These are phyloP conservation scores for Hypercompe scribonia DNA, from an alignment of 2,888 invertebrate species.

Conservation along the genomic window DNA sequence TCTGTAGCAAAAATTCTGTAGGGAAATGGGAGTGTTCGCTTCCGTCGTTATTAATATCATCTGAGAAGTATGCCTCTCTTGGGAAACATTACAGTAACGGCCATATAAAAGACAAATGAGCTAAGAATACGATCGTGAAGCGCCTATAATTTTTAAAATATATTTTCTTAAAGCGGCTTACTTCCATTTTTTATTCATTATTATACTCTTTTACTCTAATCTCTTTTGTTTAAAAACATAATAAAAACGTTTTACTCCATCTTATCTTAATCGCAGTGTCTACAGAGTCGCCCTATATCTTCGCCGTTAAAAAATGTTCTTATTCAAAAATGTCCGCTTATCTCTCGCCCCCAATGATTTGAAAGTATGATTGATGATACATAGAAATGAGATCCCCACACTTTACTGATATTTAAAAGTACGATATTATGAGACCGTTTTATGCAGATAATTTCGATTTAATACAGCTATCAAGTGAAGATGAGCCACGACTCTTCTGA, in stretches of 20 bases:
- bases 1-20: slow-evolving; percentile 47
- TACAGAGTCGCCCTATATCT: slow-evolving; percentile 55
- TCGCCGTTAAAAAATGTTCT: slow-evolving; percentile 60
- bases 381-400: slow-evolving; percentile 61
- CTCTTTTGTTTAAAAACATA: slow-evolving; percentile 58
- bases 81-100: slow-evolving; percentile 70
- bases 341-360: slow-evolving; percentile 65
- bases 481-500: slow-evolving; percentile 16
- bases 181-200: slow-evolving; percentile 49
- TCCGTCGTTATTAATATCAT: slow-evolving; percentile 69
- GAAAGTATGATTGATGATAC: slow-evolving; percentile 74
- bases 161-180: slow-evolving; percentile 54
- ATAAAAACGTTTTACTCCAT: slow-evolving; percentile 58
- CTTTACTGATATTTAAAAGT: slow-evolving; percentile 64
- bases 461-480: slow-evolving; percentile 28
- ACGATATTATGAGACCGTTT: slow-evolving; percentile 51
- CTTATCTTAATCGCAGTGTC: slow-evolving; percentile 57
- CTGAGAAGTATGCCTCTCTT: slow-evolving; percentile 63
- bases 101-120: slow-evolving; percentile 74
- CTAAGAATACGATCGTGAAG: slow-evolving; percentile 64
- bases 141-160: slow-evolving; percentile 63
- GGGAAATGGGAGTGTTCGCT: slow-evolving; percentile 63
- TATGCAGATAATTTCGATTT: slow-evolving; percentile 37
- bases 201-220: slow-evolving; percentile 51
- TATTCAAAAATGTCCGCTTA: slow-evolving; percentile 65